Conservation (phyloP, 92 coral and sea anemone species). For the Muricea muricata region DNA sequence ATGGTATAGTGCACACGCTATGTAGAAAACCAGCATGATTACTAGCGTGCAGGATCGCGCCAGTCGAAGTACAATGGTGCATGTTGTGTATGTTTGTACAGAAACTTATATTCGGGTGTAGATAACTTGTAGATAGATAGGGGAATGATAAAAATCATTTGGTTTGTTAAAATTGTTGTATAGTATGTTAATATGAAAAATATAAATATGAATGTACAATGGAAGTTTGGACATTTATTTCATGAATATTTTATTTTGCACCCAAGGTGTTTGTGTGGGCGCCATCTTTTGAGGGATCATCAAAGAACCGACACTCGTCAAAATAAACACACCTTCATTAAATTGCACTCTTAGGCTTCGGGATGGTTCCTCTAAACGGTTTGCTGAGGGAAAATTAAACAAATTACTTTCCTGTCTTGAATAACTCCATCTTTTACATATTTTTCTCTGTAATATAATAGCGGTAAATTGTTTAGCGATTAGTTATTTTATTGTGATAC, state of each 20-base stretch:
- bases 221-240: background rate
- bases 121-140: slow-evolving; percentile 13
- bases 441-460: background rate
- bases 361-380: too few species aligned
- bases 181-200: slow-evolving; percentile 18
- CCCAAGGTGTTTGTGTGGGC: background rate
- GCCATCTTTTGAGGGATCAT: background rate
- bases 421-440: too few species aligned
- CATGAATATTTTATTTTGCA: background rate
- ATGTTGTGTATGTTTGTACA: slow-evolving; percentile 16
- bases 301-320: background rate
- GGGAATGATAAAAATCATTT: background rate
- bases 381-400: background rate
- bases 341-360: too few species aligned
- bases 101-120: background rate
- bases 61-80: background rate
- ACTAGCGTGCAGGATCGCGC: background rate
- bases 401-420: too few species aligned
- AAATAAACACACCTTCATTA: too few species aligned
- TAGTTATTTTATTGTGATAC: too few species aligned
- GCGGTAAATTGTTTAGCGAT: too few species aligned
- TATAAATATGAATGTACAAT: slow-evolving; percentile 30
- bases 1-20: background rate
- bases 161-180: slow-evolving; percentile 36
- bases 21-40: background rate